Evolutionary conservation across 2,113 vertebrate species (phyloP).

Genomic region (Connochaetes taurinus): DNA sequence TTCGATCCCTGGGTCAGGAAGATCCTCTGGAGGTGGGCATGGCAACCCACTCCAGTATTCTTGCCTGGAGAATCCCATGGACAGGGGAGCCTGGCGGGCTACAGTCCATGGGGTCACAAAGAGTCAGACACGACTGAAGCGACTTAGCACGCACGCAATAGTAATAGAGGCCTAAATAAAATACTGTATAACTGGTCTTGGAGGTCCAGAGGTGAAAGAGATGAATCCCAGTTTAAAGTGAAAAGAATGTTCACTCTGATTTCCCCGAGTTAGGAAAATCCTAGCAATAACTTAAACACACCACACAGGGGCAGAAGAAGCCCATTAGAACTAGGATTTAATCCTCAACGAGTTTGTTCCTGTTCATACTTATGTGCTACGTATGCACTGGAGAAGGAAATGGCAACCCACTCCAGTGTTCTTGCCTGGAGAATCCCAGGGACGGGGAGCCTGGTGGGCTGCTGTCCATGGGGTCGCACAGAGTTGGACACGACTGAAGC

Average conservation of each 20-base stretch:
- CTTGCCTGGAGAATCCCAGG: no score
- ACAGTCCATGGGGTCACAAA: not conserved
- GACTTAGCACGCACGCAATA: fast-evolving
- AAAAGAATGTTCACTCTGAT: not conserved
- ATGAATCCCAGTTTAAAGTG: not conserved
- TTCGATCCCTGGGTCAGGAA: not conserved
- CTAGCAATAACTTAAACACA: not conserved
- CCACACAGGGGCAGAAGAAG: constrained; percentile 47
- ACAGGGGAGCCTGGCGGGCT: not conserved
- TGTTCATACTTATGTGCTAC: not conserved
- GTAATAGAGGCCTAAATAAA: not conserved
- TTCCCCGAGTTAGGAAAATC: not conserved
- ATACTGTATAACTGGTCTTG: not conserved
- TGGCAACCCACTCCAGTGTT: no score
- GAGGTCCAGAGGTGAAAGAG: not conserved
- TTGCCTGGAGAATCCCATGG: not conserved
- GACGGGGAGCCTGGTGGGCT: no score
- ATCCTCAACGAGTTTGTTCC: fast-evolving
- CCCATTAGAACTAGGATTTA: no score
- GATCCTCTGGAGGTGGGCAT: not conserved
- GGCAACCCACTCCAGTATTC: not conserved
- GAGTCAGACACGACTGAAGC: not conserved
- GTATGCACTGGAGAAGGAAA: not conserved
- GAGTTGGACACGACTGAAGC: no score
- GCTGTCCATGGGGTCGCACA: no score